Evolutionary conservation across 2,888 invertebrate species (phyloP).

Genomic region (Ophion slaviceki): DNA sequence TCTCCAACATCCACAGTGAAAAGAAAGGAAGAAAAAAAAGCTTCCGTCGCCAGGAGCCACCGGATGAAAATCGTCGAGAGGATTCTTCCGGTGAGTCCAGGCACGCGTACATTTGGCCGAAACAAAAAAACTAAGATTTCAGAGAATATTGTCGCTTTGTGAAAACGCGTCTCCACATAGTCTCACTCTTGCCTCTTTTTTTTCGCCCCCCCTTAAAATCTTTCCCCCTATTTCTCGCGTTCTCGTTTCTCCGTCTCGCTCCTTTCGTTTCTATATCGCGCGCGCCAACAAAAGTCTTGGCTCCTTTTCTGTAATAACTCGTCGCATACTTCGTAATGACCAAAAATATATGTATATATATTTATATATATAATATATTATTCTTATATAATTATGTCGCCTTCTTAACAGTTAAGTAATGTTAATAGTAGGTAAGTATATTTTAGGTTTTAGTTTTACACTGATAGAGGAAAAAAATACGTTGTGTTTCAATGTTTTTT

Average conservation of each 20-base stretch:
- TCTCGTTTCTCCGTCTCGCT: constrained; percentile 40
- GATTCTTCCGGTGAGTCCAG: constrained; percentile 62
- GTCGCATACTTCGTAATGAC: constrained; percentile 79
- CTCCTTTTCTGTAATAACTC: constrained; percentile 71
- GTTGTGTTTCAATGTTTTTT: constrained; percentile 76
- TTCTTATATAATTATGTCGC: constrained; percentile 83
- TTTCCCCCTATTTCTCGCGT: constrained; percentile 32
- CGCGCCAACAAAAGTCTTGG: constrained; percentile 81
- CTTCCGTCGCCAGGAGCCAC: constrained; percentile 21
- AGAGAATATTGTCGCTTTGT: constrained; percentile 82
- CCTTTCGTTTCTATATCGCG: constrained; percentile 66
- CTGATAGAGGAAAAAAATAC: constrained; percentile 83
- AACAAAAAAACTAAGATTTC: constrained; percentile 74
- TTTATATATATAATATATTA: constrained; percentile 82
- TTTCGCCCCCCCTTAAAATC: constrained; percentile 30
- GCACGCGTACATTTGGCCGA: constrained; percentile 56
- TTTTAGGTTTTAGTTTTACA: constrained; percentile 82
- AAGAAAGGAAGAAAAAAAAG: constrained; percentile 40
- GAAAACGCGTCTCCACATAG: constrained; percentile 65
- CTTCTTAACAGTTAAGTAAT: constrained; percentile 82
- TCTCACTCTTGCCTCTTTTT: constrained; percentile 53
- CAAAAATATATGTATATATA: constrained; percentile 83
- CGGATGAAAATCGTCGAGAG: constrained; percentile 64
- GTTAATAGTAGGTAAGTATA: constrained; percentile 82
- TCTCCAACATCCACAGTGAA: constrained; percentile 62